Evolutionary conservation across 92 coral and sea anemone species (phyloP).

Genomic region (Palythoa heliodiscus): DNA sequence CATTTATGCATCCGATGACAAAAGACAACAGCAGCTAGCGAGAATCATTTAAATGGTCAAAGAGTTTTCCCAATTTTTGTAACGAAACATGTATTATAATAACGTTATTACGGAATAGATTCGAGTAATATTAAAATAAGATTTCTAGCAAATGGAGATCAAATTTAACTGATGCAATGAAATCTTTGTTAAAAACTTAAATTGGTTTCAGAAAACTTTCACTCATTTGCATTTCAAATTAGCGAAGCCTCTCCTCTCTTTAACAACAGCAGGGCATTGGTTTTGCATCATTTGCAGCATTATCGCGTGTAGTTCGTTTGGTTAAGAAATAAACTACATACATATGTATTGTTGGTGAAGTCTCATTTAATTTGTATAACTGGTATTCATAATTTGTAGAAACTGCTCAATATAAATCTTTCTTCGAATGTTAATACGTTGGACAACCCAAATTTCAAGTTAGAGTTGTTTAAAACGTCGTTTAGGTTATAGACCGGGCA

Average conservation of each 20-base stretch:
- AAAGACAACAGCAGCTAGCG: not conserved
- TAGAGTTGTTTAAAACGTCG: too few relatives aligned
- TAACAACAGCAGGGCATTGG: not conserved
- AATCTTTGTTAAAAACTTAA: slow-evolving; percentile 2
- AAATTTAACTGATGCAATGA: not conserved
- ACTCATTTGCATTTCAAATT: slow-evolving; percentile 30
- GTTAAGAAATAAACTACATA: not conserved
- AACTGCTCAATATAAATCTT: too few relatives aligned
- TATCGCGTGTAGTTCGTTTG: not conserved
- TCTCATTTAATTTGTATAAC: too few relatives aligned
- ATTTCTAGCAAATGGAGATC: not conserved
- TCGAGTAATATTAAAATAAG: not conserved
- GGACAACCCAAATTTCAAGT: too few relatives aligned
- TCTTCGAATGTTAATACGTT: too few relatives aligned
- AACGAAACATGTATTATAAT: not conserved
- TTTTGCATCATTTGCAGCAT: not conserved
- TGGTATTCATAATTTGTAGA: too few relatives aligned
- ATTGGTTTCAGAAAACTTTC: not conserved
- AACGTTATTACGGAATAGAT: not conserved
- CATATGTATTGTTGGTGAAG: too few relatives aligned
- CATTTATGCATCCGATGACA: not conserved
- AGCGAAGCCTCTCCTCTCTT: not conserved
- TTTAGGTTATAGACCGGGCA: too few relatives aligned
- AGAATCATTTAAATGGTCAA: not conserved
- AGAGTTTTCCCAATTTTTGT: not conserved